phyloP scores from a whole-genome alignment of 2,113 vertebrate species.

The Sakesphorus luctuosus region DNA sequence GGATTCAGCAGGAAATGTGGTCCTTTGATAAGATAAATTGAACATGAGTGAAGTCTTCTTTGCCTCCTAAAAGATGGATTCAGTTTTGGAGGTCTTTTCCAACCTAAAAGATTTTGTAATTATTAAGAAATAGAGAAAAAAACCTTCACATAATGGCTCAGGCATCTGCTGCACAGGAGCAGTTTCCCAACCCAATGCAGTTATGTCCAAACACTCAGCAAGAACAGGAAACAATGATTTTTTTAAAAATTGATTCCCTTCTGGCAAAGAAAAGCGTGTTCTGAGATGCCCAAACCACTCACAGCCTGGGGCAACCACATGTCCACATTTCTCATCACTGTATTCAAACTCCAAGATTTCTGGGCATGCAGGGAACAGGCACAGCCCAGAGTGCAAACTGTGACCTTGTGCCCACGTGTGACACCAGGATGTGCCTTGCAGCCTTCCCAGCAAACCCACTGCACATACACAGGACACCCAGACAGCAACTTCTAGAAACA shows the following conservation, averaged over 20 bases:
- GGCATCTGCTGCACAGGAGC: background rate
- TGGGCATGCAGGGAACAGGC: background rate
- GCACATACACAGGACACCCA: background rate
- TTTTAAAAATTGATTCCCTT: background rate
- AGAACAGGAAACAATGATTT: background rate
- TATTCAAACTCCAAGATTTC: background rate
- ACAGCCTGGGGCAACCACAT: background rate
- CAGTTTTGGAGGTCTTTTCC: fast-evolving
- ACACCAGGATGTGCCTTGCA: background rate
- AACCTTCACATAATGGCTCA: background rate
- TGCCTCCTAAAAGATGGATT: background rate
- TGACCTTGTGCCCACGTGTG: background rate
- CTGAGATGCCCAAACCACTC: background rate
- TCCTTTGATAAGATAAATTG: background rate
- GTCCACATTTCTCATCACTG: background rate
- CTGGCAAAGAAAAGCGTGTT: background rate
- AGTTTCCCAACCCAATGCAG: background rate
- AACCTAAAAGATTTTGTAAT: background rate
- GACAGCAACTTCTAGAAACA: background rate
- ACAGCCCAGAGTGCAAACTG: background rate
- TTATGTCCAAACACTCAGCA: background rate
- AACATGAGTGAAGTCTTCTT: background rate
- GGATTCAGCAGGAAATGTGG: background rate
- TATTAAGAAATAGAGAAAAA: background rate
- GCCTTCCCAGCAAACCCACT: background rate